Evolutionary conservation across 2,113 vertebrate genomes (phyloP).

Genomic region (Oncorhynchus mykiss): DNA sequence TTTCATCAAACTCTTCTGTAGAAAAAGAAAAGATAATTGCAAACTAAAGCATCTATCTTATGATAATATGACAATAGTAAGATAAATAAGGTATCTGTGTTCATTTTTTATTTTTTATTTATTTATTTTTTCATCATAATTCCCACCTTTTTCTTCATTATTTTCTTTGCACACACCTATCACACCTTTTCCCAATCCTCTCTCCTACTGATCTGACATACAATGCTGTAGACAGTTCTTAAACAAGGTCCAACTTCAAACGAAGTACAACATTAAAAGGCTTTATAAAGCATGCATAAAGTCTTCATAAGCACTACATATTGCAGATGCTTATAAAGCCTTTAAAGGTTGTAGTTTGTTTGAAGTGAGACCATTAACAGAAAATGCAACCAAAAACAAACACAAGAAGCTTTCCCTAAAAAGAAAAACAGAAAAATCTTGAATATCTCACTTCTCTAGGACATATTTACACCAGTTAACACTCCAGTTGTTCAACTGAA

Average conservation of each 20-base stretch:
- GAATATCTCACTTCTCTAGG: slow-evolving; percentile 48
- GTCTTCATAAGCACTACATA: too few species aligned
- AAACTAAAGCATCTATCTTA: slow-evolving; percentile 79
- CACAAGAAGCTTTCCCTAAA: neutral
- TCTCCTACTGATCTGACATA: slow-evolving; percentile 50
- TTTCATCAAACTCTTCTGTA: slow-evolving; percentile 78
- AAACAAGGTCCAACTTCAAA: slow-evolving; percentile 43
- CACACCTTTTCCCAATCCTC: slow-evolving; percentile 59
- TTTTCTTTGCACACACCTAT: slow-evolving; percentile 7
- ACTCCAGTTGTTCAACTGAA: too few species aligned
- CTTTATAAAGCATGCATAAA: too few species aligned
- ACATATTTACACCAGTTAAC: slow-evolving; percentile 63
- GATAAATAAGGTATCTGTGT: slow-evolving; percentile 66
- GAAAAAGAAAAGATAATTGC: slow-evolving; percentile 76
- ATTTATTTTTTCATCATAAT: slow-evolving; percentile 25
- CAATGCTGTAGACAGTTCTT: slow-evolving; percentile 49
- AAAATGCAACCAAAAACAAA: slow-evolving; percentile 61
- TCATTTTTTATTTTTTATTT: slow-evolving; percentile 32
- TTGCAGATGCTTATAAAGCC: too few species aligned
- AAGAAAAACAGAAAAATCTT: slow-evolving; percentile 1
- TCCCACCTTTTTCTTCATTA: slow-evolving; percentile 9
- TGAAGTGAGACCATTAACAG: slow-evolving; percentile 29
- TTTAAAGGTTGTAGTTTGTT: too few species aligned
- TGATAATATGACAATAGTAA: slow-evolving; percentile 77
- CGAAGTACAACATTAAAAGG: slow-evolving; percentile 5